Conservation (phyloP, 2,888 invertebrate genomes). For the Protodeltote pygarga region DNA sequence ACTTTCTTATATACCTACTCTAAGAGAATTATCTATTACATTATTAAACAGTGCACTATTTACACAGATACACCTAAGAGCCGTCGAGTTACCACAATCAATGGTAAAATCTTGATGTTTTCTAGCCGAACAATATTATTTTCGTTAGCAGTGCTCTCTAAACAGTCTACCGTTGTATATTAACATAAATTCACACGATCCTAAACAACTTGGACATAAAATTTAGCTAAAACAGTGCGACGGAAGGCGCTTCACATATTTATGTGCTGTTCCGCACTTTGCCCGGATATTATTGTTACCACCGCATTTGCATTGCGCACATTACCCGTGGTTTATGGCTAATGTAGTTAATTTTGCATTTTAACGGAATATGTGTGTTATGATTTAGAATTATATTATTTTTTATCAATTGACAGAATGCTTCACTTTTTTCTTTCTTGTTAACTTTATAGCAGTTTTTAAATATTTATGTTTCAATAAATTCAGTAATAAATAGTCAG, state of each 20-base stretch:
- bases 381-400: conserved; percentile 1
- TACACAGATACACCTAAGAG: too few species aligned
- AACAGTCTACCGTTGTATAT: conserved; percentile 17
- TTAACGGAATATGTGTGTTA: conserved; percentile 7
- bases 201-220: conserved; percentile 46
- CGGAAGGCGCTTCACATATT: conserved; percentile 47
- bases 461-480: too few species aligned
- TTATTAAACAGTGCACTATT: too few species aligned
- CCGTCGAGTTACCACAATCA: too few species aligned
- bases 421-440: too few species aligned
- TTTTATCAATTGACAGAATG: too few species aligned
- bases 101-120: too few species aligned
- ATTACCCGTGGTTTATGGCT: conserved; percentile 51
- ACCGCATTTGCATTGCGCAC: conserved; percentile 49
- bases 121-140: too few species aligned
- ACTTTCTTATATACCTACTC: too few species aligned
- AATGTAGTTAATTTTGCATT: conserved; percentile 45
- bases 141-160: background rate
- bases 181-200: conserved; percentile 34
- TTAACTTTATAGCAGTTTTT: too few species aligned
- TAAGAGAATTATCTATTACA: too few species aligned
- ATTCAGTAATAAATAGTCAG: too few species aligned
- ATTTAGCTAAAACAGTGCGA: conserved; percentile 47
- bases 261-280: conserved; percentile 48
- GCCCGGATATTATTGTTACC: conserved; percentile 55